Evolutionary conservation across 2,888 invertebrate genomes (phyloP), one percentile per base, ranked within the genome.

Genomic region (Halocaridina rubra): DNA sequence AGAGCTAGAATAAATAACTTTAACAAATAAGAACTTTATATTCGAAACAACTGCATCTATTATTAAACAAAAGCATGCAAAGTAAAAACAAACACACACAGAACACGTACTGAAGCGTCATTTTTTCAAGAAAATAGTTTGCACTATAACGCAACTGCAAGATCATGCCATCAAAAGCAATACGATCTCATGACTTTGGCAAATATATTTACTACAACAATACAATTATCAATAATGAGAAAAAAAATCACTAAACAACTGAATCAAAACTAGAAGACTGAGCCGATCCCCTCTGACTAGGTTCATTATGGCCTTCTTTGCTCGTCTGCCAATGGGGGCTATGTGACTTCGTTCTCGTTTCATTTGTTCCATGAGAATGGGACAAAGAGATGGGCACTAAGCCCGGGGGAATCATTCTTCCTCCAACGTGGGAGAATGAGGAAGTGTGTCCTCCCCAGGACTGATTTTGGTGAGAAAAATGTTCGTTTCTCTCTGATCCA

Each of bases 231-330:
- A n/a, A n/a, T n/a, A n/a, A n/a, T n/a, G n/a, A n/a, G n/a, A n/a
- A n/a, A 59, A 59, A 19, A 59, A 59, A 59, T 22, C 22, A 59
- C 67, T 69, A 32, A 61, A 61, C 24, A 61, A n/a, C n/a, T 22
- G 82, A 84, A 61, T 84, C 82, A 78, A 84, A 84, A 71, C 82
- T 78, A 39, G 82, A 84, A 33, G 78, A 64, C 27, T 74, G 71
- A 22, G 82, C 53, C n/a, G 78, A 24, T 19, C 29, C 10, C 53
- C 53, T 74, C 77, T 33, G 77, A 69, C 19, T 71, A 61, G 71
- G 57, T 33, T 10, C 71, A 71, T 8, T 72, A 61, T 78, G 64
- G 46, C 71, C 53, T 61, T 53, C 82, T 3, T 59, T 64, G 64
- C 75, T 81, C 53, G 64, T 46, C 27, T 39, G 29, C 76, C 81